Conservation (phyloP, 2,888 invertebrate genomes). For the Epistrophe grossulariae region DNA sequence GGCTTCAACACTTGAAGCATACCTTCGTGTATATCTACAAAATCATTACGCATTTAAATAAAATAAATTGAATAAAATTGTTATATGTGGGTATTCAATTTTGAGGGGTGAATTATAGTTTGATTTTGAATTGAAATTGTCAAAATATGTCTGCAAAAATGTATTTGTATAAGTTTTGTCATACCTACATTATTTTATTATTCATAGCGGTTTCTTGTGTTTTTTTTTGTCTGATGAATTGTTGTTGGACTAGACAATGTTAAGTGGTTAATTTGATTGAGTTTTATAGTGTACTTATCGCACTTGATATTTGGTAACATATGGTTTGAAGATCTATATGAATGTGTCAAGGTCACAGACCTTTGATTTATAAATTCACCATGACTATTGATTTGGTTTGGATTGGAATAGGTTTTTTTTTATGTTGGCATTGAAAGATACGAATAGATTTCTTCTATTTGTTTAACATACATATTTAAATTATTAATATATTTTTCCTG, state of each 20-base stretch:
- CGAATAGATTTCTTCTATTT: too few species aligned
- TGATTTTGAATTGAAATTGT: conserved; percentile 9
- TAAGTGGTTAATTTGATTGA: conserved; percentile 23
- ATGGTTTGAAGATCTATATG: neutral
- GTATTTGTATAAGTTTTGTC: neutral
- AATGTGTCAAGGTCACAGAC: conserved; percentile 32
- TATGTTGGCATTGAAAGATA: neutral
- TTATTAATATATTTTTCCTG: too few species aligned
- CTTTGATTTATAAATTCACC: conserved; percentile 14
- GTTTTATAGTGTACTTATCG: conserved; percentile 4
- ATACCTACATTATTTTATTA: conserved; percentile 18
- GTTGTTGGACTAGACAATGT: neutral
- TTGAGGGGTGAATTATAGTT: too few species aligned
- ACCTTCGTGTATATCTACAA: too few species aligned
- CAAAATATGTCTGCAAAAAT: conserved; percentile 12
- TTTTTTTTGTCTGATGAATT: neutral
- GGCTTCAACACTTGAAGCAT: conserved; percentile 14
- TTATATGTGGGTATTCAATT: too few species aligned
- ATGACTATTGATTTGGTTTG: neutral
- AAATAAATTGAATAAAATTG: conserved; percentile 7
- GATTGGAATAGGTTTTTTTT: neutral
- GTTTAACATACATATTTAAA: too few species aligned
- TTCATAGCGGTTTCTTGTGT: conserved; percentile 14
- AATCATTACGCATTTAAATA: conserved; percentile 18
- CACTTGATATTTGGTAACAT: conserved; percentile 5